Base-by-base conservation (phyloP, 2,113 vertebrate genomes). In the Pluvialis apricaria region DNA sequence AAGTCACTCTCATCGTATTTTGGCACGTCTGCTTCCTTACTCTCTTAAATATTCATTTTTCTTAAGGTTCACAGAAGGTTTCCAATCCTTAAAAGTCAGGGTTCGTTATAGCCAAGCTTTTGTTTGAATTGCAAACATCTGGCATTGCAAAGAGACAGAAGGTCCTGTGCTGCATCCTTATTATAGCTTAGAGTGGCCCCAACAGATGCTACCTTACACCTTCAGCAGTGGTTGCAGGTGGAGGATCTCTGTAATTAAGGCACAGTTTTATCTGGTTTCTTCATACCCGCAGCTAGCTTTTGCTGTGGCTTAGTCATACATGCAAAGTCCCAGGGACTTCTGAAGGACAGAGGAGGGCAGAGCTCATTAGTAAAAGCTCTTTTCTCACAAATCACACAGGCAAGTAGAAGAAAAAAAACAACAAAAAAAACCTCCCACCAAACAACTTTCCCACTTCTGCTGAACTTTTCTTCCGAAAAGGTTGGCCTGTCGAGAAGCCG, bases 381-480 rank as follows among this genome's bases (percentile, higher is more conserved):
- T 79, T 73, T 66, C 75, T 92, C 82, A 45, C 36, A 72, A 66
- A 62, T 54, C 52, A 47, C 36, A 44, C 15, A 32, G 21, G 66
- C 19, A 79, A 88, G 44, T 10, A 12, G 31, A 58, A 34, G 3
- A 19, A 31, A 7, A 51, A 26, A 26, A 45, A 24, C 24, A 22
- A 6, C 45, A 28, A 47, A n/a, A 31, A 20, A 26, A 9, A 38
- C 66, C 8, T 10, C 13, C 64, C 42, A 45, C 42, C 54, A 22
- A 82, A 34, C 29, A 83, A 82, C 45, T 91, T 95, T 66, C 49
- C 45, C 58, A 76, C 61, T 89, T 92, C 13, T 85, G 65, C 65
- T 82, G 91, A 95, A 92, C 78, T 95, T 95, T 51, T 58, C 81
- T 65, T 65, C 21, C 45, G 84, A 20, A 87, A 97, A 96, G 92